A percentile compares a stretch with the other conserved stretches of the same genome.
Evolutionary conservation across 2,113 vertebrate genomes (phyloP).

Genomic region (Anolis carolinensis): DNA sequence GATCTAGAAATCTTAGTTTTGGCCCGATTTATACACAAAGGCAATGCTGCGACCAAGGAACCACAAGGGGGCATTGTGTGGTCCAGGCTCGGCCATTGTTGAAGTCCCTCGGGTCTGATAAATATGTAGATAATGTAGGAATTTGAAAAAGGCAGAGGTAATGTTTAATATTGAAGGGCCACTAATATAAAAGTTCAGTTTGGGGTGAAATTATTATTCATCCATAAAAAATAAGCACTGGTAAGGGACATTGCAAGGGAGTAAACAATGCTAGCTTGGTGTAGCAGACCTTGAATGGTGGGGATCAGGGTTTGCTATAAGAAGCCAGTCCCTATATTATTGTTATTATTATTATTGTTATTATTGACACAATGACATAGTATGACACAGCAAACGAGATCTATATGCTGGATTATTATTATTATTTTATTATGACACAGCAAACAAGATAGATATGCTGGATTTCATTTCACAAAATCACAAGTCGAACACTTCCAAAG

Average conservation of each 20-base stretch:
- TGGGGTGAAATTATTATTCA: neutral
- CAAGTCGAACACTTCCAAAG: too few relatives aligned
- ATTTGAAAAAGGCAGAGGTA: neutral
- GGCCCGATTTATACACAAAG: neutral
- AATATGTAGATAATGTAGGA: neutral
- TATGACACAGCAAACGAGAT: too few relatives aligned
- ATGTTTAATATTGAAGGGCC: neutral
- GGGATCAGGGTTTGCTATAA: too few relatives aligned
- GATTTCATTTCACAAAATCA: too few relatives aligned
- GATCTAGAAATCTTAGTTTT: neutral
- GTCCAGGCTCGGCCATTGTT: neutral
- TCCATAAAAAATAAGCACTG: neutral
- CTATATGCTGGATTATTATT: too few relatives aligned
- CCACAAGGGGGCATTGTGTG: neutral
- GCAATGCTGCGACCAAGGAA: neutral
- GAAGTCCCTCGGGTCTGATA: neutral
- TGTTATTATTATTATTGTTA: too few relatives aligned
- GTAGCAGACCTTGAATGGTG: neutral
- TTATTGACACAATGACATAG: too few relatives aligned
- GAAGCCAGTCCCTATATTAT: too few relatives aligned
- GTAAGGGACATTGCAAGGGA: neutral
- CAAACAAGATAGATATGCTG: too few relatives aligned
- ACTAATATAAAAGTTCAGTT: neutral
- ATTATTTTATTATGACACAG: too few relatives aligned
- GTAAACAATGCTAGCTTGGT: neutral